Evolutionary conservation across 2,113 vertebrate genomes (phyloP).

Genomic region (Mesembrinibis cayennensis): DNA sequence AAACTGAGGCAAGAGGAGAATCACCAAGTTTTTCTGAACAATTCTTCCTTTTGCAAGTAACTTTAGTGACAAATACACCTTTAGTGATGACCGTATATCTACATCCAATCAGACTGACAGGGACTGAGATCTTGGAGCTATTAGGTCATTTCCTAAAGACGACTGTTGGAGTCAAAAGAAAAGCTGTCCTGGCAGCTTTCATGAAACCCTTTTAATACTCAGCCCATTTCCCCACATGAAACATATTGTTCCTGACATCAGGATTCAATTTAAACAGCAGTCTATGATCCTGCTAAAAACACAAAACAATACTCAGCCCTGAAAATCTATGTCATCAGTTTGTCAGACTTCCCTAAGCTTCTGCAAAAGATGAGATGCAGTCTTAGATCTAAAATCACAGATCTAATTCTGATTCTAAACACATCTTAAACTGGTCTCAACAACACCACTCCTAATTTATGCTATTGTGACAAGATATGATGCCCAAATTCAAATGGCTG

Average conservation of each 20-base stretch:
- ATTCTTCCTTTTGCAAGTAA: not conserved
- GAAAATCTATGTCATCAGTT: slow-evolving; percentile 5
- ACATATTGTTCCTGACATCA: not conserved
- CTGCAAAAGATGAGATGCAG: not conserved
- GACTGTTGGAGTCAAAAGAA: not conserved
- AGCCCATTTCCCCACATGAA: not conserved
- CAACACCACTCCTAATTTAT: not conserved
- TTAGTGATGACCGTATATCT: not conserved
- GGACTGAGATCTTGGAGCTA: not conserved
- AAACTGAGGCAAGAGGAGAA: not conserved
- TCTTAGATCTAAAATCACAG: not conserved
- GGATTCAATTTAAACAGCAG: slow-evolving; percentile 3
- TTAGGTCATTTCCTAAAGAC: not conserved
- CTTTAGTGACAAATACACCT: not conserved
- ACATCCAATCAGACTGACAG: not conserved
- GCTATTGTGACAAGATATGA: not conserved
- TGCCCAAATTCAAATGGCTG: not conserved
- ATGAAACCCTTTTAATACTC: not conserved
- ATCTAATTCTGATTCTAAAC: not conserved
- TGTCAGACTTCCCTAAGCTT: not conserved
- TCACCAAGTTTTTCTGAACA: not conserved
- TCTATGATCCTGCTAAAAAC: not conserved
- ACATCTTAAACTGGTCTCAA: not conserved
- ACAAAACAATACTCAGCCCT: not conserved
- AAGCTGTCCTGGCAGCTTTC: not conserved